phyloP scores from a whole-genome alignment of 2,113 vertebrate species.

The Speoplatyrhinus poulsoni region DNA sequence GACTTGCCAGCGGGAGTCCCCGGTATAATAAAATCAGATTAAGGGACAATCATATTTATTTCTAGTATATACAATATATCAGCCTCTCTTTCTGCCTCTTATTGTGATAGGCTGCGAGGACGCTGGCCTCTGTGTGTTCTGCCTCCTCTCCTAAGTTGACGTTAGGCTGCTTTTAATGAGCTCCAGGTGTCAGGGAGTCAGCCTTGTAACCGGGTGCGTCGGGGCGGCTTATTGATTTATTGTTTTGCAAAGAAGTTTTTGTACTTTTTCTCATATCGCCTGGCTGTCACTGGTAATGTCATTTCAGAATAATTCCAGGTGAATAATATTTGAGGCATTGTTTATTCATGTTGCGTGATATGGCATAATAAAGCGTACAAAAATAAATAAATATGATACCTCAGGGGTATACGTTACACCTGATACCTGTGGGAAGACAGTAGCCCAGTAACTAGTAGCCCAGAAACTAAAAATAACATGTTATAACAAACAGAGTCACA shows the following conservation, averaged over 20 bases:
- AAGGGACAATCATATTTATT: slow-evolving; percentile 96
- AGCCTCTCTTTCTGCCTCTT: slow-evolving; percentile 77
- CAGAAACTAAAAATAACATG: too few species aligned
- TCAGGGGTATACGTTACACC: slow-evolving; percentile 28
- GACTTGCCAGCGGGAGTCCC: slow-evolving; percentile 94
- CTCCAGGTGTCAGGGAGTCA: slow-evolving; percentile 81
- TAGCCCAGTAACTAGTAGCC: background rate
- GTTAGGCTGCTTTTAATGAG: slow-evolving; percentile 92
- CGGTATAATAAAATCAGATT: slow-evolving; percentile 98
- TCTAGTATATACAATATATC: slow-evolving; percentile 96
- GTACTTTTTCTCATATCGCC: slow-evolving; percentile 72
- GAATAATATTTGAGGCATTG: slow-evolving; percentile 67
- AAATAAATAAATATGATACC: slow-evolving; percentile 6
- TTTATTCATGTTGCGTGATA: slow-evolving; percentile 53
- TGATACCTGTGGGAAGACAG: slow-evolving; percentile 37
- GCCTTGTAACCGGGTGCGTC: slow-evolving; percentile 65
- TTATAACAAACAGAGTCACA: too few species aligned
- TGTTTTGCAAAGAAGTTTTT: slow-evolving; percentile 72
- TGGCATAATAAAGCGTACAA: slow-evolving; percentile 53
- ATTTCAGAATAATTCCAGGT: slow-evolving; percentile 66
- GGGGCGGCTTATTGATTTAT: slow-evolving; percentile 76
- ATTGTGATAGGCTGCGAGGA: slow-evolving; percentile 72
- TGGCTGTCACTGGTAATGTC: slow-evolving; percentile 67
- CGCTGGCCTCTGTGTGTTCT: slow-evolving; percentile 66
- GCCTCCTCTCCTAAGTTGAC: slow-evolving; percentile 89